Base-by-base conservation (phyloP, 1,140 invertebrate species). In the Brachionus manjavacas region DNA sequence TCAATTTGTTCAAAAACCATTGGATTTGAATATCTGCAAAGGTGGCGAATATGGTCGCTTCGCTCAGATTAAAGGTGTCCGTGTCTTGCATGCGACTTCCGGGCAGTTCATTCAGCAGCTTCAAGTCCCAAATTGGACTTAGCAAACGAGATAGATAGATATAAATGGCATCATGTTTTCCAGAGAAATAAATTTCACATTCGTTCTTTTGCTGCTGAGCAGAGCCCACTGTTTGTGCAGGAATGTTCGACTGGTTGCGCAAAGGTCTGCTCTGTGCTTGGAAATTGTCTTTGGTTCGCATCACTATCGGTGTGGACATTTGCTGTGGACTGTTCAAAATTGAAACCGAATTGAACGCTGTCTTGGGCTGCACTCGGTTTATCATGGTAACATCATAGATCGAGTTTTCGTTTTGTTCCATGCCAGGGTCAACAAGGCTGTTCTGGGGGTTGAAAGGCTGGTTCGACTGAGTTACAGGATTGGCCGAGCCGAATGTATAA, bases 371-470 rank as follows among this genome's bases (percentile, higher is more conserved):
- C 23, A 81, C 12, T 46, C 39, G 23, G n/a, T 81, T 81, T 7
- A 81, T 60, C 52, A 81, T 43, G 39, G 79, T 81, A 4, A 60
- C 96, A 89, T 96, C 96, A 3, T 94, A 95, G 87, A 93, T 95
- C 60, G 92, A 91, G 6, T 91, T 88, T 85, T 92, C 92, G 52
- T 55, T 68, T 91, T 84, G 49, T 86, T 49, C 43, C 86, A 86
- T 39, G 85, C 86, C 11, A 86, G 88, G 43, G 87, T 84, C 7
- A 80, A 74, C 85, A 16, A 81, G 66, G 12, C 70, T 78, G 16
- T 86, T 20, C 83, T 84, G 60, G 72, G 85, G 41, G 16, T 86
- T 20, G 84, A 84, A 66, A 66, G 85, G 41, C 39, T 85, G 60
- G 46, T 78, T 64, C 6, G 64, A 81, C 12, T 68, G 52, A 1